phyloP scores from a whole-genome alignment of 2,113 vertebrate species.

The Cynopterus brachyotis region DNA sequence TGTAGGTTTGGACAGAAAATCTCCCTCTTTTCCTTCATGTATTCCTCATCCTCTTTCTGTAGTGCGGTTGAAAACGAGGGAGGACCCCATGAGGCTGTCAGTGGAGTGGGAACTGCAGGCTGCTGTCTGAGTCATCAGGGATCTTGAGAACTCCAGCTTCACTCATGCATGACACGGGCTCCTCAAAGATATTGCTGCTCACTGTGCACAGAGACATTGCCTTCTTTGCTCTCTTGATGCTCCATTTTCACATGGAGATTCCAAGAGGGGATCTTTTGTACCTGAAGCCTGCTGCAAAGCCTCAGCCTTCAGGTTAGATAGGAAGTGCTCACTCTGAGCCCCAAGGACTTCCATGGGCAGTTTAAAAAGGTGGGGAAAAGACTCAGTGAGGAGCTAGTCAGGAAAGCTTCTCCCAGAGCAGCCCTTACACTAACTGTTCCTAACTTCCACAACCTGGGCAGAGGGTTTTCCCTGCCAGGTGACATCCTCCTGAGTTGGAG shows the following conservation, averaged over 20 bases:
- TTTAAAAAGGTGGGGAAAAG: background rate
- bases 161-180: conserved; percentile 97
- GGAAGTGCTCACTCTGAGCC: conserved; percentile 89
- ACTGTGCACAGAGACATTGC: conserved; percentile 86
- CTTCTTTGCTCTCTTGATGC: conserved; percentile 93
- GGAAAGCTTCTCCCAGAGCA: background rate
- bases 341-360: conserved; percentile 93
- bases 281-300: conserved; percentile 93
- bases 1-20: background rate
- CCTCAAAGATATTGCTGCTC: conserved; percentile 94
- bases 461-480: background rate
- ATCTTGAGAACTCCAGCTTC: conserved; percentile 93
- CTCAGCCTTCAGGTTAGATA: conserved; percentile 90
- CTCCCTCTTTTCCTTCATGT: conserved; percentile 82
- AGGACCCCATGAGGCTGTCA: conserved; percentile 93
- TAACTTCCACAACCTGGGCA: background rate
- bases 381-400: background rate
- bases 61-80: conserved; percentile 94
- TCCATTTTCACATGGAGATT: conserved; percentile 96
- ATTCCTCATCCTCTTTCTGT: conserved; percentile 94
- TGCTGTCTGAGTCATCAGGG: conserved; percentile 92
- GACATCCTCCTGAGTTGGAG: background rate
- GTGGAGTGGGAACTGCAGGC: conserved; percentile 93
- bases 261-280: conserved; percentile 93
- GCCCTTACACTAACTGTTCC: background rate